Conservation (phyloP, 2,797 vertebrate species). For the Halcyon leucocephala region DNA sequence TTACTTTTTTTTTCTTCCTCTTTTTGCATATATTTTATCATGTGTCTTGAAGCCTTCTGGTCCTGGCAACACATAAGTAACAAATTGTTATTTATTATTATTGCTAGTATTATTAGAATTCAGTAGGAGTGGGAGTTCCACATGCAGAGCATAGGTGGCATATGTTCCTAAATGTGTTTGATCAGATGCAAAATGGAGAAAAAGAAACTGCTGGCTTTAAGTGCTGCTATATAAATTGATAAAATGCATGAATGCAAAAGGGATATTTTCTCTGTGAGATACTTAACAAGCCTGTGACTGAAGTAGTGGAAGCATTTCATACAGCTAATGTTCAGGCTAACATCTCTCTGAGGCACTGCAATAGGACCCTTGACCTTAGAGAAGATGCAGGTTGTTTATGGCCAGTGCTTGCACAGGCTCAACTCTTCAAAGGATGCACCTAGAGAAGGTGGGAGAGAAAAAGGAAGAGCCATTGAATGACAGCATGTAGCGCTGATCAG, state of each 20-base stretch:
- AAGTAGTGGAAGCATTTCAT: not conserved
- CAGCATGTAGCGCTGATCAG: not conserved
- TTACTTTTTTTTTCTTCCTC: not conserved
- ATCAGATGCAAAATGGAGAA: not conserved
- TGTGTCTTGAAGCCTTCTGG: not conserved
- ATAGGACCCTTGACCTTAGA: rapidly evolving
- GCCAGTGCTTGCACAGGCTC: not conserved
- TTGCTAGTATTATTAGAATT: constrained; percentile 24
- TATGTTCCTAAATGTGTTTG: not conserved
- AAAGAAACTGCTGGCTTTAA: not conserved
- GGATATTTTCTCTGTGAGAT: not conserved
- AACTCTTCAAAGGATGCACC: not conserved
- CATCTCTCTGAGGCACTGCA: not conserved
- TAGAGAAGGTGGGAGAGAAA: not conserved
- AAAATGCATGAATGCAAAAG: not conserved
- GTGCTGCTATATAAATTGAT: not conserved
- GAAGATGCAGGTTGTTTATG: not conserved
- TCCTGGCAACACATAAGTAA: not conserved
- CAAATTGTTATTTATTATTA: constrained; percentile 6
- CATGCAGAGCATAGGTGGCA: not conserved
- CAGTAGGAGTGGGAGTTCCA: not conserved
- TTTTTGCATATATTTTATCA: not conserved
- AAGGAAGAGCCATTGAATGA: not conserved
- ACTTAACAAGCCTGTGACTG: not conserved
- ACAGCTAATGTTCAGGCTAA: not conserved